Evolutionary conservation across 2,888 invertebrate genomes (phyloP), one percentile per base, ranked within the genome.

Genomic region (Busseola fusca): DNA sequence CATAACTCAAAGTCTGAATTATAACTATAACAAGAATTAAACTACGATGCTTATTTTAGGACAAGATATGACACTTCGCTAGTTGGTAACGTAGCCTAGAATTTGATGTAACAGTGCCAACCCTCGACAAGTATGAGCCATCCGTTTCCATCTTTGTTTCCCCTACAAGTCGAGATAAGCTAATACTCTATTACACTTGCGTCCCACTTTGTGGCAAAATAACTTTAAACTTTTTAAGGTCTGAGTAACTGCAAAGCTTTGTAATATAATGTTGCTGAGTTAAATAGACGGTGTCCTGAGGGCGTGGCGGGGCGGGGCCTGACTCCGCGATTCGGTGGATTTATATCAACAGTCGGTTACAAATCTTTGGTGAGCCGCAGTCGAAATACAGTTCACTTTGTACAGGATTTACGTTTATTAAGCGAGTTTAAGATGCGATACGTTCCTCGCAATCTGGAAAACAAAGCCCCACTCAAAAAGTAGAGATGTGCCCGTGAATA

Each of bases 291-390:
- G 66, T 82, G 76, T 82, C 72, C 65, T 30, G 62, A 79, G 80
- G 84, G 86, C 87, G 86, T 84, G 87, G 80, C 70, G 71, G 76
- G 84, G 86, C 77, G 84, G 81, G 64, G 71, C 83, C 72, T 62
- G 71, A 80, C 81, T 85, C 78, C 79, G 76, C 84, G 81, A 86
- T 87, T 86, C 84, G 80, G 84, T 85, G 87, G 89, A 89, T 90
- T 91, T 91, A 85, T 86, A 84, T 80, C 76, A 66, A 84, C 81
- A 84, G 87, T 89, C 87, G 81, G 91, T 92, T 90, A 93, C 93
- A 93, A 93, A 93, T 93, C 92, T 93, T 91, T 83, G 92, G 93
- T 92, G 90, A 92, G 92, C 93, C 93, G 79, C 92, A 91, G 84
- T 89, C 89, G 89, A 90, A 91, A 91, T 87, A 89, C 90, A 89